Percentiles rank a stretch among this genome's conserved stretches.
phyloP scores from a whole-genome alignment of 2,888 invertebrate genomes.

The Sinopyrophorus schimmeli region DNA sequence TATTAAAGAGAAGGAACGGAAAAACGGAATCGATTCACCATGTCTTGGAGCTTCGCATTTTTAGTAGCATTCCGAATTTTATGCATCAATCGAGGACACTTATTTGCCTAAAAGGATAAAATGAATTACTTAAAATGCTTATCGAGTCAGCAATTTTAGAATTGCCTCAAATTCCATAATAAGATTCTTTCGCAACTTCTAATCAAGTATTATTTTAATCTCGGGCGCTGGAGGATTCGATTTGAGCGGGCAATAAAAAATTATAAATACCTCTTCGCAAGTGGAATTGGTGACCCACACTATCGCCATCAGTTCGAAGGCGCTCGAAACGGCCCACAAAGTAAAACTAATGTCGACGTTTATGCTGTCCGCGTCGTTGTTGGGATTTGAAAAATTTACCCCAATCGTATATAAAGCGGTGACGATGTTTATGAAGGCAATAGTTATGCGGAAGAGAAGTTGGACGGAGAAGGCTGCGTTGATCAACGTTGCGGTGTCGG shows the following conservation, averaged over 20 bases:
- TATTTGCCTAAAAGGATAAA: constrained; percentile 43
- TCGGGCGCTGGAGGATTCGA: neutral
- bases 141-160: constrained; percentile 30
- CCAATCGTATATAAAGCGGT: constrained; percentile 42
- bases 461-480: constrained; percentile 45
- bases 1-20: constrained; percentile 17
- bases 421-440: constrained; percentile 44
- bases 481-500: constrained; percentile 41
- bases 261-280: constrained; percentile 45
- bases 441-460: constrained; percentile 41
- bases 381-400: constrained; percentile 36
- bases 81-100: constrained; percentile 44
- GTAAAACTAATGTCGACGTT: constrained; percentile 39
- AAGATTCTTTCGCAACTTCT: constrained; percentile 20
- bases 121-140: constrained; percentile 27
- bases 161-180: constrained; percentile 20
- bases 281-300: constrained; percentile 44
- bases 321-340: constrained; percentile 43
- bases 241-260: too few relatives aligned
- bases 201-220: constrained; percentile 19
- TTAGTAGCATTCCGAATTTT: constrained; percentile 44
- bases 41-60: constrained; percentile 41
- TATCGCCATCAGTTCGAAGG: constrained; percentile 40
- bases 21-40: constrained; percentile 35
- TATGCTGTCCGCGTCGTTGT: constrained; percentile 18